Percentiles rank a stretch among this genome's conserved stretches.
Conservation (phyloP, 2,113 vertebrate genomes). For the Ciconia stormi region DNA sequence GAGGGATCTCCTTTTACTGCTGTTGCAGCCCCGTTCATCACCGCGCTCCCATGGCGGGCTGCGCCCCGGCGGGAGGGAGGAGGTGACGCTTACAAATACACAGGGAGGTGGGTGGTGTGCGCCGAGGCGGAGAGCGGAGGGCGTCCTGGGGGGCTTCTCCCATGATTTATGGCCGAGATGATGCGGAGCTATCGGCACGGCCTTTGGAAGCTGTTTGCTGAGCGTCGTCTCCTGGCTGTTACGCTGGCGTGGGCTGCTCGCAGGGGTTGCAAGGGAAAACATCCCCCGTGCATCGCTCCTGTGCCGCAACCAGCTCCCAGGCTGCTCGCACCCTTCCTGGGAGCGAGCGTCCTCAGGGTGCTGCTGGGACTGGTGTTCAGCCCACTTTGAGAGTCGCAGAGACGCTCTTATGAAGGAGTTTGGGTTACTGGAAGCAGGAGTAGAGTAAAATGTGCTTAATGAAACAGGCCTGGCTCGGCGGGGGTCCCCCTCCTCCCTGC, state of each 20-base stretch:
- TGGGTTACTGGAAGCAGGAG: not conserved
- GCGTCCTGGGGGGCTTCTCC: not conserved
- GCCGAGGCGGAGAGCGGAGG: not conserved
- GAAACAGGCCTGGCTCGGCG: not conserved
- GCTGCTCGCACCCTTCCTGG: not conserved
- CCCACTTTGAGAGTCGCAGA: not conserved
- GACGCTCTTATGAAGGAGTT: not conserved
- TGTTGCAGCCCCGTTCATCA: not conserved
- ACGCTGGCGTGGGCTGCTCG: not conserved
- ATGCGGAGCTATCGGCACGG: not conserved
- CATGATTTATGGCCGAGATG: not conserved
- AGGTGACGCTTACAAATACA: slow-evolving; percentile 35
- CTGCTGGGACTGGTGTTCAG: not conserved
- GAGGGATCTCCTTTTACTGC: not conserved
- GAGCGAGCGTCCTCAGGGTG: not conserved
- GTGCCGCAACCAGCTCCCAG: rapidly evolving
- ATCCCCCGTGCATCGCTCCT: rapidly evolving
- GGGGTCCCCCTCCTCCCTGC: not conserved
- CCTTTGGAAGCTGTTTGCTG: not conserved
- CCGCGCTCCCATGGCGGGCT: not conserved
- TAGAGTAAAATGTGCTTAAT: not conserved
- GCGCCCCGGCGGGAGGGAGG: not conserved
- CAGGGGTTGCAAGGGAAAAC: not conserved
- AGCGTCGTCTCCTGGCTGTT: not conserved
- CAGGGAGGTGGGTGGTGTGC: slow-evolving; percentile 9